Evolutionary conservation across 1,140 invertebrate species (phyloP), one percentile per base, ranked within the genome.

Genomic region (Pseudomyrmex dendroicus): DNA sequence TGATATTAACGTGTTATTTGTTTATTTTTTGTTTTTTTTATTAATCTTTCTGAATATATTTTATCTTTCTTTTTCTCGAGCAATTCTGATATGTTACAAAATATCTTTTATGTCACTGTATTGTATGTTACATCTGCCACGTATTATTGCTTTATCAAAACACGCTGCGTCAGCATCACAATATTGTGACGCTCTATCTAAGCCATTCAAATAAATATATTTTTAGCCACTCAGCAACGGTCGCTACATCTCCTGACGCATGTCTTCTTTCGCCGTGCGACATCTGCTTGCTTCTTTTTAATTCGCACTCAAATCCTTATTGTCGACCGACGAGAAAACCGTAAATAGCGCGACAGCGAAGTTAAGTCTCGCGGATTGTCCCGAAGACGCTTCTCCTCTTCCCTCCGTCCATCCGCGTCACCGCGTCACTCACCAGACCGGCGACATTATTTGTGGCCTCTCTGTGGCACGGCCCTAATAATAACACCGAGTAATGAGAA

Each of bases 381-480:
- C 82, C 67, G 76, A 88, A 35, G 35, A 35, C 35, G 67, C 74
- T 89, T 83, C 59, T 50, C 48, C 82, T 46, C 56, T 48, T 56
- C 9, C 20, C 48, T 63, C 20, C 20, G 17, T 76, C 62, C 54
- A 35, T 76, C 62, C 20, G 59, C 78, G 68, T 74, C 77, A 85
- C 82, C 59, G 67, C 76, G 82, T 78, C 86, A 88, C 87, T 85
- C 84, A 86, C 7, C 22, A 82, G 68, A 35, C 68, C 46, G 25
- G 62, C 13, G 74, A 76, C 87, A 89, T 88, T 88, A 88, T 89
- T 89, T 89, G 87, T 88, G 74, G 86, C 78, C 56, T 68, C 67
- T 68, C 67, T 63, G 59, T 63, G 59, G 74, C 68, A 64, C 70
- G 54, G 17, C 66, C 70, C 87, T 86, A 90, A 91, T 91, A 86